phyloP scores from a whole-genome alignment of 2,113 vertebrate species.

The Kryptolebias marmoratus region DNA sequence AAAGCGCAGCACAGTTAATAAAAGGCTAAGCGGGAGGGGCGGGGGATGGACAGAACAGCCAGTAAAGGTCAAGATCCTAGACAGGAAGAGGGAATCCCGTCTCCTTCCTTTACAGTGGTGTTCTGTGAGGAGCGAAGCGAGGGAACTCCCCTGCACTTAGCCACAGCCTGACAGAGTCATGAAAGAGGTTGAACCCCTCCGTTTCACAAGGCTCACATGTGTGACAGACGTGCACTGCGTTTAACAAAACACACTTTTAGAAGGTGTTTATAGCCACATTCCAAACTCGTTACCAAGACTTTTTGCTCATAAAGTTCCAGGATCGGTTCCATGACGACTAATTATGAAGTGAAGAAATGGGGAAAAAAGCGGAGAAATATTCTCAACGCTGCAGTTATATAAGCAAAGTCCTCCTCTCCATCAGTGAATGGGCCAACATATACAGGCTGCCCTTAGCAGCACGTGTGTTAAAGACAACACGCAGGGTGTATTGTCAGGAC shows the following conservation, averaged over 20 bases:
- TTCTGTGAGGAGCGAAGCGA: slow-evolving; percentile 48
- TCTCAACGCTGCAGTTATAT: slow-evolving; percentile 52
- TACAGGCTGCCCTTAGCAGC: slow-evolving; percentile 16
- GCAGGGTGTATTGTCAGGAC: slow-evolving; percentile 26
- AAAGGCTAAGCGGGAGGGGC: slow-evolving; percentile 30
- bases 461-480: slow-evolving; percentile 53
- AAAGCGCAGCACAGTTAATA: slow-evolving; percentile 65
- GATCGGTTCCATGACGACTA: slow-evolving; percentile 43
- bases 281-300: slow-evolving; percentile 54
- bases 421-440: slow-evolving; percentile 47
- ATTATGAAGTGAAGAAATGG: slow-evolving; percentile 60
- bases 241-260: slow-evolving; percentile 52
- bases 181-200: neutral
- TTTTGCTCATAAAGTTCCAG: slow-evolving; percentile 44
- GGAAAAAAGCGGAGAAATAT: slow-evolving; percentile 47
- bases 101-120: slow-evolving; percentile 57
- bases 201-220: slow-evolving; percentile 30
- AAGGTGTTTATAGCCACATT: slow-evolving; percentile 72
- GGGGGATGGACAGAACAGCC: slow-evolving; percentile 49
- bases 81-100: slow-evolving; percentile 77
- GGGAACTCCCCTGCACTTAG: slow-evolving; percentile 66
- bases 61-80: slow-evolving; percentile 39
- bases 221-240: slow-evolving; percentile 14
- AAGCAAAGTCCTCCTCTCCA: slow-evolving; percentile 34
- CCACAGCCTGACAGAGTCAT: slow-evolving; percentile 19